Base-by-base conservation (phyloP, 2,797 vertebrate species). In the Sebastes oblongus region DNA sequence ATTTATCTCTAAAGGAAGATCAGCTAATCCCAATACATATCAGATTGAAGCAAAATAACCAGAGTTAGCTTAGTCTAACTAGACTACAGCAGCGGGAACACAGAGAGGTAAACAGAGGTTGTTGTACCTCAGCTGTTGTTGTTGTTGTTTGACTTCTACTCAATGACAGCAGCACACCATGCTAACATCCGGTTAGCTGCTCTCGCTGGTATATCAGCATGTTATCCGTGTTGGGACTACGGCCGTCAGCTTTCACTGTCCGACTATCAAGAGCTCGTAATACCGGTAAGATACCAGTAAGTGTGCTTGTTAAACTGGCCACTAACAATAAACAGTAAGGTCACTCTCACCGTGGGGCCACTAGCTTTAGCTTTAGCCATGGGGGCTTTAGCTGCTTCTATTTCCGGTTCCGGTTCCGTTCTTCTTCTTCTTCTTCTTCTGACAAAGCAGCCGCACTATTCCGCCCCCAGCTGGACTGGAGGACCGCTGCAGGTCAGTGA, bases 121-220 rank as follows among this genome's bases (percentile, higher is more conserved):
- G 5, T 18, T 10, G 13, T 46, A 2, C 42, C n/a, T 61, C 16
- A 22, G 24, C 12, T n/a, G 18, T 24, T 29, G 14, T 24, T 50
- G 66, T 56, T 74, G 30, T 34, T 32, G 3, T 61, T 39, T 59
- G 69, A 77, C 66, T 66, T 61, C 54, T 39, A 20, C 27, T 72
- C 55, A 80, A 34, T 61, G 56, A 58, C 70, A 71, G 30, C 30
- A 39, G 25, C 59, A 25, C 42, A 18, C 16, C 42, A 46, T 46
- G 42, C 42, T 46, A 77, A 64, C 69, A 74, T 67, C 29, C 59
- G 11, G 20, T 71, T 65, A 72, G 66, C 68, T 72, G 2, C 54
- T 55, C 30, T 4, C 7, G 46, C 24, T 73, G 60, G 60, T 42
- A 50, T 5, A 10, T 1, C 20, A n/a, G 8, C 4, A 10, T 3